Base-by-base conservation (phyloP, 2,888 invertebrate genomes). In the Cephus runcator region DNA sequence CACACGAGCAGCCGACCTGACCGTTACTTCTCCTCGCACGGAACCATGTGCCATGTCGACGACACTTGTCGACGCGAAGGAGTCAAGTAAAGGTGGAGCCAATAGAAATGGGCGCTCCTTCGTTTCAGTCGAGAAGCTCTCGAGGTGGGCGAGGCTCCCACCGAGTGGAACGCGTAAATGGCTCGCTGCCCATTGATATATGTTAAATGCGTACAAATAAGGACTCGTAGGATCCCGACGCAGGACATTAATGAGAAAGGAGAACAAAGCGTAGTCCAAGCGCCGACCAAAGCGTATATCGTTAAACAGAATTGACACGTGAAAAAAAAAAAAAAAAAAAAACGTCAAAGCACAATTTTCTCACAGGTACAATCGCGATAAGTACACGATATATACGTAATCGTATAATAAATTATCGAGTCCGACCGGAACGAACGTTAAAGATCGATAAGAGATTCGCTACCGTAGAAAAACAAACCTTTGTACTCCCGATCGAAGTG, bases 201-300 rank as follows among this genome's bases (percentile, higher is more conserved):
- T 83, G 79, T 76, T 79, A 76, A 79, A 78, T 76, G 81, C 75
- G 79, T 35, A 82, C 83, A 79, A 83, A 83, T 82, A 83, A 83
- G 82, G 83, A 31, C 36, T 40, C 36, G 75, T 78, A 78, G 74
- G 80, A 80, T 78, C 82, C 77, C 77, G 76, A 69, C 75, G 79
- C 73, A 74, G 78, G 82, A 85, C 84, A 81, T 84, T 85, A 84
- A 85, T 83, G 85, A 85, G 82, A 79, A 83, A 84, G 82, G 80
- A 80, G 80, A 80, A 76, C 69, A 79, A 77, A 31, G 12, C 71
- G 71, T 31, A 2, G 23, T 12, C 33, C 12, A 23, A 34, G 34
- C 71, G 71, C 33, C 71, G 31, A 56, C 71, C 31, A 31, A 71
- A 71, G 12, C 31, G 71, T 71, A 56, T 56, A 83, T 83, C 83